Evolutionary conservation across 2,888 invertebrate genomes (phyloP).

Genomic region (Diplazon laetatorius): DNA sequence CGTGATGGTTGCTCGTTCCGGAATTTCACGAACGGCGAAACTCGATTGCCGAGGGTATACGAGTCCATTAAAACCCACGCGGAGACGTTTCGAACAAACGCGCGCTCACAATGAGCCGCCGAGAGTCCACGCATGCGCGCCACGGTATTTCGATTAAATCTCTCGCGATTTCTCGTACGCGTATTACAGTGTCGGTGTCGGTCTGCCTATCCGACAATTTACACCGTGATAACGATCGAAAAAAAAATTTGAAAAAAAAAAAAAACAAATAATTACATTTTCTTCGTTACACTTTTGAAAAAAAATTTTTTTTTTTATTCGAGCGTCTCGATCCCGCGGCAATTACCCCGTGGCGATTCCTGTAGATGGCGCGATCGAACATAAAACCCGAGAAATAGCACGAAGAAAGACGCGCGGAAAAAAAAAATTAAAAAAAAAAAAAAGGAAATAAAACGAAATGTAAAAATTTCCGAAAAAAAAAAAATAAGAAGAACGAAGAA

Average conservation of each 20-base stretch:
- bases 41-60: too few species aligned
- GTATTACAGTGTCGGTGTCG: slow-evolving; percentile 23
- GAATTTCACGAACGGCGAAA: too few species aligned
- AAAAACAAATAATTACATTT: slow-evolving; percentile 53
- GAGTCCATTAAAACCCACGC: too few species aligned
- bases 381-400: slow-evolving; percentile 47
- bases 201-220: slow-evolving; percentile 51
- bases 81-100: slow-evolving; percentile 1
- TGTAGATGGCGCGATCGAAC: slow-evolving; percentile 34
- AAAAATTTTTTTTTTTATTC: slow-evolving; percentile 33
- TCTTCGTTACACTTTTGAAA: slow-evolving; percentile 49
- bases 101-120: slow-evolving; percentile 55
- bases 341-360: not conserved
- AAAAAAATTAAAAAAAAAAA: too few species aligned
- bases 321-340: too few species aligned
- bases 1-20: too few species aligned
- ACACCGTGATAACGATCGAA: slow-evolving; percentile 66
- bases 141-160: slow-evolving; percentile 61
- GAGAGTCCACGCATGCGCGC: slow-evolving; percentile 29
- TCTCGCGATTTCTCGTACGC: slow-evolving; percentile 46
- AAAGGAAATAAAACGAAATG: slow-evolving; percentile 3
- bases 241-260: too few species aligned
- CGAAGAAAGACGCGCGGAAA: slow-evolving; percentile 46
- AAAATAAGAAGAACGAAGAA: not conserved
- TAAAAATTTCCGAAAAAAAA: too few species aligned